phyloP scores from a whole-genome alignment of 2,113 vertebrate species.

The Coptodon bakossiorum region DNA sequence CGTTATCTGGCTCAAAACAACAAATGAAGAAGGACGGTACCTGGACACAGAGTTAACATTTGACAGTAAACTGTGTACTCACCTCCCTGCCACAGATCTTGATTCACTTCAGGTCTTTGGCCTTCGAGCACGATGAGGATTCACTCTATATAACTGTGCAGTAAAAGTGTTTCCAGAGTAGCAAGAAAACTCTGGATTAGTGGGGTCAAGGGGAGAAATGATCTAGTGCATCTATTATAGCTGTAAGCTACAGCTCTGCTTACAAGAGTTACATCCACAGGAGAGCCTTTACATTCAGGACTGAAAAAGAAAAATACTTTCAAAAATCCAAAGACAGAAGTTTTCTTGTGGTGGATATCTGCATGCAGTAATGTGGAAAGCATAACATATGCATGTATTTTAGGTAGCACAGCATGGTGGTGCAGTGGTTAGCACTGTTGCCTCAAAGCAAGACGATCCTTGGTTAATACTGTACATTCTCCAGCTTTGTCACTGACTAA shows the following conservation, averaged over 20 bases:
- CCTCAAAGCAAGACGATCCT: not conserved
- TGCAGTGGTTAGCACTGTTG: not conserved
- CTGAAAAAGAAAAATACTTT: not conserved
- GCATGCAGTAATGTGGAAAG: not conserved
- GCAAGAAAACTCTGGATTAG: not conserved
- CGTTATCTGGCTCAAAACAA: accelerated
- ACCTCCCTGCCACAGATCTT: not conserved
- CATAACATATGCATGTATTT: not conserved
- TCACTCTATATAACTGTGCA: not conserved
- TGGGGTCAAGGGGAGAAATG: not conserved
- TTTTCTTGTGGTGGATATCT: not conserved
- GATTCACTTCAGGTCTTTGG: not conserved
- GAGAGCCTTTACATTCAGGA: not conserved
- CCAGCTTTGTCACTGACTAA: not conserved
- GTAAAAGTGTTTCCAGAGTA: not conserved
- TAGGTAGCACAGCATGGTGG: not conserved
- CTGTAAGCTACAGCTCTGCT: not conserved
- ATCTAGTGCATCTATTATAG: not conserved
- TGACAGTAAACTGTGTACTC: not conserved
- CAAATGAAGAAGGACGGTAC: not conserved
- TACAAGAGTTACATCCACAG: not conserved
- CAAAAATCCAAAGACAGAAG: not conserved
- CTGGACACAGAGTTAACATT: not conserved
- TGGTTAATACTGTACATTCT: not conserved
- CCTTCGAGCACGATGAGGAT: not conserved